A percentile compares a stretch with the other conserved stretches of the same genome.
Evolutionary conservation across 2,113 vertebrate species (phyloP).

Genomic region (Prionailurus bengalensis): DNA sequence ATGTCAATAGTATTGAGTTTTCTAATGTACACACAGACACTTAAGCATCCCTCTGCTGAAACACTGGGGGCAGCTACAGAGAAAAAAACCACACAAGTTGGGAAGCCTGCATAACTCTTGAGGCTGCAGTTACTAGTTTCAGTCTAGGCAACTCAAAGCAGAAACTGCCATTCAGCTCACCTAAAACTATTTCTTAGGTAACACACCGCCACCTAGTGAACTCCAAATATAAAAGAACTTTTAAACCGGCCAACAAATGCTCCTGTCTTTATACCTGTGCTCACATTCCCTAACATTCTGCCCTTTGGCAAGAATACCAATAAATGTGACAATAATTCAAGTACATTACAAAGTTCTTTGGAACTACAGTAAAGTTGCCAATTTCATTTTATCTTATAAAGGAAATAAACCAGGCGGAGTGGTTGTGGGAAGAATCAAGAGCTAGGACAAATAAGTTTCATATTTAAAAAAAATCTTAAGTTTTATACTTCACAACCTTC

Average conservation of each 20-base stretch:
- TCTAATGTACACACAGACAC: neutral
- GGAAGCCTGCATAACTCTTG: neutral
- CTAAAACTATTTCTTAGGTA: neutral
- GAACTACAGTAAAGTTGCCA: neutral
- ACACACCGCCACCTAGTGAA: conserved; percentile 68
- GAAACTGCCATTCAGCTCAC: neutral
- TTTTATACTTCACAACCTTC: neutral
- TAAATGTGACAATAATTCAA: neutral
- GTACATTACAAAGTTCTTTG: neutral
- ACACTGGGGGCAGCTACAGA: neutral
- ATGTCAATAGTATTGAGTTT: neutral
- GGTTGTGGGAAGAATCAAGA: neutral
- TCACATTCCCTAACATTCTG: neutral
- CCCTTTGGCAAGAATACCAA: neutral
- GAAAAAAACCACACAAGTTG: neutral
- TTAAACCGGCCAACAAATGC: neutral
- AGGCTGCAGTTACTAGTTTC: neutral
- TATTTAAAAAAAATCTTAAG: neutral
- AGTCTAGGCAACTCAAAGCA: conserved; percentile 14
- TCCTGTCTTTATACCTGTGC: neutral
- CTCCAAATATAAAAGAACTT: conserved; percentile 33
- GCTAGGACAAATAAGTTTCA: neutral
- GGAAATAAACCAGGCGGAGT: neutral
- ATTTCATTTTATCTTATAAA: conserved; percentile 48
- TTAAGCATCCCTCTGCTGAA: neutral